Percentiles rank a stretch among this genome's conserved stretches.
phyloP scores from a whole-genome alignment of 2,797 vertebrate species.

The Benthosema pterotum region DNA sequence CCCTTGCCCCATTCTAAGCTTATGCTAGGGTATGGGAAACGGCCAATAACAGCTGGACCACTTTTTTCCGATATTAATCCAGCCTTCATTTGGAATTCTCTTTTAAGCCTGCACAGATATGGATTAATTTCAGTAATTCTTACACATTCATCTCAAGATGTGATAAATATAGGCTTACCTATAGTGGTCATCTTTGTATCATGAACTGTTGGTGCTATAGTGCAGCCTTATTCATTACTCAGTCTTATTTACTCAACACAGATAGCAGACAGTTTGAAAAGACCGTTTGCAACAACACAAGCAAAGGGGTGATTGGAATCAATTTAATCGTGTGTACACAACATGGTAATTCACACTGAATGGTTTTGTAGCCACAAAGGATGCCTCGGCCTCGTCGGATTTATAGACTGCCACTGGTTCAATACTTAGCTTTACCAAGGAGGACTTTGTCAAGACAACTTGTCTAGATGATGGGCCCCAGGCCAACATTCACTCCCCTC shows the following conservation, averaged over 20 bases:
- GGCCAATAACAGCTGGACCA: no score
- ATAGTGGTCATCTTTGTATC: background rate
- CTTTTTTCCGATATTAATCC: no score
- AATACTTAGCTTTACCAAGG: constrained; percentile 44
- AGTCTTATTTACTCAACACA: constrained; percentile 19
- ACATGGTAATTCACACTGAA: constrained; percentile 30
- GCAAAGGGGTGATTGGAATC: constrained; percentile 14
- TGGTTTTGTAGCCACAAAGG: constrained; percentile 18
- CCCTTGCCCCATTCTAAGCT: no score
- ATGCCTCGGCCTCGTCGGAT: constrained; percentile 31
- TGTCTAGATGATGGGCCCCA: constrained; percentile 33
- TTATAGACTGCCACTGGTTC: constrained; percentile 43
- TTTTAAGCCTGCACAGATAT: no score
- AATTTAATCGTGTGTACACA: constrained; percentile 2
- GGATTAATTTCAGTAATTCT: no score
- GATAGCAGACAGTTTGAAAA: constrained; percentile 13
- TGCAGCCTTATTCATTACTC: constrained; percentile 8
- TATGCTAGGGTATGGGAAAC: no score
- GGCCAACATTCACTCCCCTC: constrained; percentile 17
- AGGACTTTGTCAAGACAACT: constrained; percentile 38
- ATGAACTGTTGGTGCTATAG: background rate
- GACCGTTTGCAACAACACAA: background rate
- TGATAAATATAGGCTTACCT: background rate
- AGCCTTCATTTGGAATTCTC: no score
- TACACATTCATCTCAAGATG: background rate